A percentile compares a stretch with the other conserved stretches of the same genome.
Conservation (phyloP, 2,113 vertebrate species). For the Deroptyus accipitrinus region DNA sequence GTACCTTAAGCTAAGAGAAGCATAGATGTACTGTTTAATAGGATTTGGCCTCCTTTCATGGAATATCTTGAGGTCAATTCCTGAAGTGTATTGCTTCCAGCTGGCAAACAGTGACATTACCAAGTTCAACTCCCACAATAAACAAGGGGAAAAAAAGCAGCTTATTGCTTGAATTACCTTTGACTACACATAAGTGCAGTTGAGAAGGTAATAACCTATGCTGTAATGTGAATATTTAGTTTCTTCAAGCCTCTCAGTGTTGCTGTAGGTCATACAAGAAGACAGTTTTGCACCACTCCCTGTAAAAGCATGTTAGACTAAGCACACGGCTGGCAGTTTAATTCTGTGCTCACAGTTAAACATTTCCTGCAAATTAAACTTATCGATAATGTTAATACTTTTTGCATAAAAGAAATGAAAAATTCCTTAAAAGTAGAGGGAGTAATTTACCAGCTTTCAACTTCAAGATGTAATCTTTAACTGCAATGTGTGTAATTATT, state of each 20-base stretch:
- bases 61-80: conserved; percentile 57
- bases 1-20: conserved; percentile 47
- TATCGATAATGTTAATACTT: background rate
- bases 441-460: background rate
- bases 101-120: background rate
- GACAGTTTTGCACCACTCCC: background rate
- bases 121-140: background rate
- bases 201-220: background rate
- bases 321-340: background rate
- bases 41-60: conserved; percentile 54
- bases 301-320: background rate
- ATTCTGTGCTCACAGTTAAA: background rate
- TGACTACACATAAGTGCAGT: background rate
- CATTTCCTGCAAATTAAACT: background rate
- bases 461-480: background rate
- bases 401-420: background rate
- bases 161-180: background rate
- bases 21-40: conserved; percentile 59
- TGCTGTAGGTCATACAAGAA: background rate
- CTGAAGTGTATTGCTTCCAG: conserved; percentile 32
- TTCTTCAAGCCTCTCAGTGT: background rate
- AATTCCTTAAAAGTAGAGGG: background rate
- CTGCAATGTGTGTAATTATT: background rate
- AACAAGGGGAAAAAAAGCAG: background rate
- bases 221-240: background rate